Evolutionary conservation across 2,888 invertebrate species (phyloP).

Genomic region (Patella depressa): DNA sequence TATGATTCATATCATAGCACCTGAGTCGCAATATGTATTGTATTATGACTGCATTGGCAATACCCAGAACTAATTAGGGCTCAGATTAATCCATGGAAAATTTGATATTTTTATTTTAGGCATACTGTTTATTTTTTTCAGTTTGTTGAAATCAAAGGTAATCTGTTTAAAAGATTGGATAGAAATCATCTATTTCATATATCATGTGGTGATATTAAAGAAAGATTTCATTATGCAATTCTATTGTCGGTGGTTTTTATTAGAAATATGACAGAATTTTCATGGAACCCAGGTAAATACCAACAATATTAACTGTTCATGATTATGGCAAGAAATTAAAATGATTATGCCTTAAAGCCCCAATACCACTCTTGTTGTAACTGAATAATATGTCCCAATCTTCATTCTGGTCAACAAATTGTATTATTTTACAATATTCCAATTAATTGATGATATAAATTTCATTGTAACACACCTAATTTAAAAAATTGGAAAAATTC

Average conservation of each 20-base stretch:
- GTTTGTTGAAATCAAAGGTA: slow-evolving; percentile 99
- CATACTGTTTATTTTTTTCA: slow-evolving; percentile 71
- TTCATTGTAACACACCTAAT: too few relatives aligned
- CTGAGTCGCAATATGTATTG: too few relatives aligned
- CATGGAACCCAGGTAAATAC: slow-evolving; percentile 83
- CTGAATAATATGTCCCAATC: too few relatives aligned
- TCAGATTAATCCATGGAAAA: not conserved
- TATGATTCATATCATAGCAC: too few relatives aligned
- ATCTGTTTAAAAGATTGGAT: slow-evolving; percentile 99
- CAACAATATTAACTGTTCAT: not conserved
- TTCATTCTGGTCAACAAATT: too few relatives aligned
- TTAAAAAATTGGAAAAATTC: too few relatives aligned
- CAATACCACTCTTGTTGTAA: too few relatives aligned
- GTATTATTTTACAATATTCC: too few relatives aligned
- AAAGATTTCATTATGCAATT: slow-evolving; percentile 93
- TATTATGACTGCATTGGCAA: too few relatives aligned
- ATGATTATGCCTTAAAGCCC: too few relatives aligned
- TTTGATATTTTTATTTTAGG: not conserved
- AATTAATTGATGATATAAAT: too few relatives aligned
- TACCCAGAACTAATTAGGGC: not conserved
- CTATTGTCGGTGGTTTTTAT: slow-evolving; percentile 93
- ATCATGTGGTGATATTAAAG: slow-evolving; percentile 97
- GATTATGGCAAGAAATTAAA: too few relatives aligned
- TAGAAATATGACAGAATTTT: slow-evolving; percentile 98
- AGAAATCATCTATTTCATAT: slow-evolving; percentile 95